Base-by-base conservation (phyloP, 1,140 invertebrate genomes). In the Drosophila mauritiana region DNA sequence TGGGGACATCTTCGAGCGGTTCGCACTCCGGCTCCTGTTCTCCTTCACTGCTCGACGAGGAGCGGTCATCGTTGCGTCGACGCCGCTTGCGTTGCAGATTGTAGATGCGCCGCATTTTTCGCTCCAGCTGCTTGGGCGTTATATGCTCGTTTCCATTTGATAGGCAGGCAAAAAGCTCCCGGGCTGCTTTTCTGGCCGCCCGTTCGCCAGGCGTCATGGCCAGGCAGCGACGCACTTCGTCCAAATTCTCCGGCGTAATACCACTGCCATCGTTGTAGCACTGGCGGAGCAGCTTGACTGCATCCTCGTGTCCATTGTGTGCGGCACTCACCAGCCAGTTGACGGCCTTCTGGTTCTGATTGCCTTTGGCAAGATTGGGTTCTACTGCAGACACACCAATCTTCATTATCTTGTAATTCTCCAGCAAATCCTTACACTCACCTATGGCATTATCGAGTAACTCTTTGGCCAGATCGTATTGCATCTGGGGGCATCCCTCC, bases 291-390 rank as follows among this genome's bases (percentile, higher is more conserved):
- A 97, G 94, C 58, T 95, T 94, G 22, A 97, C 97, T 4, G 97
- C 97, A 91, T 97, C 96, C 67, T 95, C 94, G 91, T 98, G 97
- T 3, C 97, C 97, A 92, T 98, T 97, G 83, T 97, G 96, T 0
- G 97, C 97, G 1, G 97, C 97, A 92, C 96, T 96, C 13, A 97
- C 96, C 6, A 98, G 91, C 97, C 97, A 98, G 82, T 97, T 96
- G 40, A 98, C 95, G 0, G 97, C 97, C 62, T 94, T 94, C 72
- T 94, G 92, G 73, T 93, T 93, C 46, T 94, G 93, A 40, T 69
- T 78, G 17, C 40, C 62, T 11, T 88, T 69, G 13, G 67, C 70
- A 36, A 83, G 27, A 34, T 88, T 80, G 11, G 94, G 93, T 74
- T 94, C 74, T 86, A 55, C 25, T 22, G 20, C 2, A 2, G 8